Evolutionary conservation across 1,140 invertebrate genomes (phyloP).

Genomic region (Drosophila ananassae): DNA sequence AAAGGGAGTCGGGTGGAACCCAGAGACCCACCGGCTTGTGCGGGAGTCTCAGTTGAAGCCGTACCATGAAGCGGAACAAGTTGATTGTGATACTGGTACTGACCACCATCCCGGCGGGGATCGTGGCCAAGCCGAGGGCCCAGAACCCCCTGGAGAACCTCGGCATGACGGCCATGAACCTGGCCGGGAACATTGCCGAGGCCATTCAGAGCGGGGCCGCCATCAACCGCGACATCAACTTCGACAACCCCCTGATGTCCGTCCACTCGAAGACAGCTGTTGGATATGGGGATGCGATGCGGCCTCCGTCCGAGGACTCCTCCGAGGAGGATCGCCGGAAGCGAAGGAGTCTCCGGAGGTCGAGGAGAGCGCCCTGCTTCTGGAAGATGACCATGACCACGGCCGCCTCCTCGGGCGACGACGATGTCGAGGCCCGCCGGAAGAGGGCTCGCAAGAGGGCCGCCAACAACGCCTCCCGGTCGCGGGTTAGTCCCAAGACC

Average conservation of each 20-base stretch:
- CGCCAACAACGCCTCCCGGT: conserved; percentile 50
- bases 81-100: conserved; percentile 20
- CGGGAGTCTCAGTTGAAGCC: background rate
- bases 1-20: background rate
- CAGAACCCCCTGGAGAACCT: conserved; percentile 56
- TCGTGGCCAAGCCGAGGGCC: conserved; percentile 1
- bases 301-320: conserved; percentile 15
- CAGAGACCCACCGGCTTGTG: background rate
- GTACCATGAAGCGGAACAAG: background rate
- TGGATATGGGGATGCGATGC: conserved; percentile 69
- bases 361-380: conserved; percentile 54
- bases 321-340: conserved; percentile 53
- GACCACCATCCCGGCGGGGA: background rate
- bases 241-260: conserved; percentile 51
- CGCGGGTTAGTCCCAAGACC: conserved; percentile 36
- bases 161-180: conserved; percentile 40
- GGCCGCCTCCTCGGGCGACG: conserved; percentile 28
- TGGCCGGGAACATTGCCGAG: conserved; percentile 47
- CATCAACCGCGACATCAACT: conserved; percentile 18
- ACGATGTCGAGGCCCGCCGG: conserved; percentile 62
- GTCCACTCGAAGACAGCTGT: conserved; percentile 46
- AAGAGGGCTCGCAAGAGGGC: conserved; percentile 46
- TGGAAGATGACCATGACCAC: conserved; percentile 43
- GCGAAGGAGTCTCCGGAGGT: background rate
- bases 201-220: conserved; percentile 51